Evolutionary conservation across 2,797 vertebrate genomes (phyloP).

Genomic region (Poecilia velifera): DNA sequence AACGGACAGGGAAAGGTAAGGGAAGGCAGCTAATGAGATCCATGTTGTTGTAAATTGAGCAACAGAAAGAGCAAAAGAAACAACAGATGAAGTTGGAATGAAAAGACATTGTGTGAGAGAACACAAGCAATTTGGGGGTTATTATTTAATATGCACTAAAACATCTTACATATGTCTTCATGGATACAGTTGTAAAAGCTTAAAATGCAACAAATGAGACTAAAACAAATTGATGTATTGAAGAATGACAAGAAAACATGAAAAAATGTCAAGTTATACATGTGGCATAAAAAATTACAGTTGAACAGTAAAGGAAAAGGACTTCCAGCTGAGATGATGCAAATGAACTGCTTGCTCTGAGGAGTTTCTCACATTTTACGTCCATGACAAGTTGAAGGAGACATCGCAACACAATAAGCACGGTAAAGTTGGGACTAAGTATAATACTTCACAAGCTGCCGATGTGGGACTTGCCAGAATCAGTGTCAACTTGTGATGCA

Average conservation of each 20-base stretch:
- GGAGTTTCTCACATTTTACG: background rate
- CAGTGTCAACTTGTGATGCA: slow-evolving; percentile 26
- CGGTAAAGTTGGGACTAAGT: background rate
- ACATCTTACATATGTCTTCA: background rate
- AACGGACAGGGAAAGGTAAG: background rate
- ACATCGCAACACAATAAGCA: background rate
- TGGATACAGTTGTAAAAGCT: background rate
- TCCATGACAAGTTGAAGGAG: background rate
- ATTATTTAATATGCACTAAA: background rate
- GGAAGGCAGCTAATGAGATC: background rate
- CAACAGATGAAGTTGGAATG: background rate
- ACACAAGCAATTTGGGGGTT: background rate
- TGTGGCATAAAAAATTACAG: background rate
- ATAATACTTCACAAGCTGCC: background rate
- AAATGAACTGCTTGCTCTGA: background rate
- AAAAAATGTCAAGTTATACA: background rate
- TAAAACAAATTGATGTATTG: background rate
- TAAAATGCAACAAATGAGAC: slow-evolving; percentile 1
- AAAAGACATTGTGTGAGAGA: background rate
- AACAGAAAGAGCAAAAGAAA: background rate
- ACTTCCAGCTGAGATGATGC: background rate
- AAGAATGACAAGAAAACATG: background rate
- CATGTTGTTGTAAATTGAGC: background rate
- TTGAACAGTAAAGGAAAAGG: background rate
- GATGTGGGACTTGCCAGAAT: slow-evolving; percentile 4